Conservation (phyloP, 1,140 invertebrate genomes). For the Battus philenor region DNA sequence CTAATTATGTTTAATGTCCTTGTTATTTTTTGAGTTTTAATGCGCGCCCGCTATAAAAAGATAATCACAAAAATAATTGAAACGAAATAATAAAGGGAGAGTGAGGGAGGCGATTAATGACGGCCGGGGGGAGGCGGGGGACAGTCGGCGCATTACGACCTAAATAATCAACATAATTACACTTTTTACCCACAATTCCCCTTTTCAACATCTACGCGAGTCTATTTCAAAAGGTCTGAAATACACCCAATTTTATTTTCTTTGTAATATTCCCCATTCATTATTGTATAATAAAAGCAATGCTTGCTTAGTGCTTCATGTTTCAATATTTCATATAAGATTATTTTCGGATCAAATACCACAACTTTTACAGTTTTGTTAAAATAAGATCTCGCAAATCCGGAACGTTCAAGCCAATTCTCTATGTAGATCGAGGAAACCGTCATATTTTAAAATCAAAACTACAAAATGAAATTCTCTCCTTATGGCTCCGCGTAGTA, state of each 20-base stretch:
- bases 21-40: slow-evolving; percentile 75
- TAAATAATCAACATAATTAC: slow-evolving; percentile 76
- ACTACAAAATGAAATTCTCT: too few species aligned
- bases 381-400: too few species aligned
- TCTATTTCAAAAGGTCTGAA: slow-evolving; percentile 40
- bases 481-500: too few species aligned
- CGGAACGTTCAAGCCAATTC: too few species aligned
- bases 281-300: too few species aligned
- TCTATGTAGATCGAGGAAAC: too few species aligned
- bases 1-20: slow-evolving; percentile 71
- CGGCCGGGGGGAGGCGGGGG: slow-evolving; percentile 37
- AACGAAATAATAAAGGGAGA: slow-evolving; percentile 70
- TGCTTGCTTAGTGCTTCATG: too few species aligned
- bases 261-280: not conserved
- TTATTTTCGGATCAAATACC: too few species aligned
- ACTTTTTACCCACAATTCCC: slow-evolving; percentile 66
- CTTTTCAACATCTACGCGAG: slow-evolving; percentile 60
- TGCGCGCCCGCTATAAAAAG: slow-evolving; percentile 70
- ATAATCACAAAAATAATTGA: slow-evolving; percentile 76
- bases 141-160: slow-evolving; percentile 71
- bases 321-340: too few species aligned
- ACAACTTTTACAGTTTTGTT: too few species aligned
- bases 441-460: too few species aligned
- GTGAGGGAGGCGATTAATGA: slow-evolving; percentile 58
- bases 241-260: not conserved